Evolutionary conservation across 2,797 vertebrate species (phyloP), one percentile per base, ranked within the genome.

Genomic region (Platalea minor): DNA sequence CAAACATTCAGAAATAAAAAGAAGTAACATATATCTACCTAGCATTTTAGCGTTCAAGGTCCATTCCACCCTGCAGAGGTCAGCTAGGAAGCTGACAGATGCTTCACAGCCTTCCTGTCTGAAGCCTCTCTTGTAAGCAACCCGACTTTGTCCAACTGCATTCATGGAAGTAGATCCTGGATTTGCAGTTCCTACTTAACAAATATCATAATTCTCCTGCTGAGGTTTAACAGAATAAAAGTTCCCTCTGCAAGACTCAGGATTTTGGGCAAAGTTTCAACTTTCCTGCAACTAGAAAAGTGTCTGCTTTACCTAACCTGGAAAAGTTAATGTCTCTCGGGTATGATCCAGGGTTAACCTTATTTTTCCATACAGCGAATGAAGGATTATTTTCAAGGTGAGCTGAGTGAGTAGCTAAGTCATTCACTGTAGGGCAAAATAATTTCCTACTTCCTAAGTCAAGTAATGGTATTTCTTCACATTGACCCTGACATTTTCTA

Each of bases 261-360:
- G 48, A 89, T 91, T 94, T 85, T 70, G 59, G 91, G 96, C 91
- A 89, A 92, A 82, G 75, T 82, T 95, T 94, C 93, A 95, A 60
- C 23, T 37, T 80, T 46, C 10, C 64, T 92, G 78, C 64, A 75
- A 95, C n/a, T 56, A 94, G 53, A 83, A 70, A 79, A 89, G 64
- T 63, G 45, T 93, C 92, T 97, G 89, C n/a, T 95, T 94, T 87
- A 77, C 89, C 93, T 91, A 93, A 93, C 70, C 43, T 73, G 84
- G 67, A 93, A 94, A 95, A 94, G 77, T 78, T 93, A 93, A 89
- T 89, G 75, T 85, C 63, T 87, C 48, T 77, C 96, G 86, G 75
- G 31, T 60, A 50, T 20, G 72, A 64, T 76, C 95, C 86, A 89
- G 25, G 33, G 25, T 46, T 85, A 96, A 35, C 41, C 63, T 85